Evolutionary conservation across 1,140 invertebrate species (phyloP).

Genomic region (Belonocnema kinseyi): DNA sequence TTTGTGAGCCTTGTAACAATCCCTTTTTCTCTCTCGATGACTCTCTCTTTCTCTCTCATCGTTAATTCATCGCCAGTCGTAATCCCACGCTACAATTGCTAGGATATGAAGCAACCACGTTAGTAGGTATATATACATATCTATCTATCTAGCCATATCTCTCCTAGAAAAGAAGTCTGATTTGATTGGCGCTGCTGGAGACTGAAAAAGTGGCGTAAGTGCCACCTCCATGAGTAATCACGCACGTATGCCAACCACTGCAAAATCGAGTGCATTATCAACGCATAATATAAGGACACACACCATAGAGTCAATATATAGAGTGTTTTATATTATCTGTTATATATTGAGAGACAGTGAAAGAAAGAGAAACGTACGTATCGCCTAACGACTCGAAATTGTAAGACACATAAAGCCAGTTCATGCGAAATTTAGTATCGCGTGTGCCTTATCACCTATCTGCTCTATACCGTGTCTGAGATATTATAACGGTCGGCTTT

Average conservation of each 20-base stretch:
- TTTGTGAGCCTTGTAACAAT: constrained; percentile 14
- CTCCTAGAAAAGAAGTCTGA: constrained; percentile 11
- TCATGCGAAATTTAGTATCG: constrained; percentile 11
- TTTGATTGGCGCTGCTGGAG: constrained; percentile 5
- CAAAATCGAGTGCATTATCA: constrained; percentile 1
- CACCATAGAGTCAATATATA: no score
- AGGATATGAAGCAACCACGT: constrained; percentile 25
- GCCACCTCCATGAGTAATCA: constrained; percentile 7
- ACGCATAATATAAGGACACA: not conserved
- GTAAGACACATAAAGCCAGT: constrained; percentile 18
- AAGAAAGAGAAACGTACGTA: constrained; percentile 2
- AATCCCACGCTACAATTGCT: constrained; percentile 29
- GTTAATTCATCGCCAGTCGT: constrained; percentile 22
- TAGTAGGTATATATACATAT: constrained; percentile 1
- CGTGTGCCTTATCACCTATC: constrained; percentile 27
- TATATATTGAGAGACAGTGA: not conserved
- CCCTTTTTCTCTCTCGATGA: not conserved
- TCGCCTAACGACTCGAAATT: constrained; percentile 17
- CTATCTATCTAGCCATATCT: constrained; percentile 2
- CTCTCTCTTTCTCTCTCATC: constrained; percentile 22
- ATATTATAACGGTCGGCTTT: constrained; percentile 28
- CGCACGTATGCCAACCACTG: constrained; percentile 1
- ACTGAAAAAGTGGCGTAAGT: constrained; percentile 18
- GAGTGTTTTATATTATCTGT: no score
- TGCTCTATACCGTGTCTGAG: constrained; percentile 26